These are phyloP conservation scores for Margaritifera margaritifera DNA, from an alignment of 2,888 invertebrate genomes.

Conservation along the genomic window DNA sequence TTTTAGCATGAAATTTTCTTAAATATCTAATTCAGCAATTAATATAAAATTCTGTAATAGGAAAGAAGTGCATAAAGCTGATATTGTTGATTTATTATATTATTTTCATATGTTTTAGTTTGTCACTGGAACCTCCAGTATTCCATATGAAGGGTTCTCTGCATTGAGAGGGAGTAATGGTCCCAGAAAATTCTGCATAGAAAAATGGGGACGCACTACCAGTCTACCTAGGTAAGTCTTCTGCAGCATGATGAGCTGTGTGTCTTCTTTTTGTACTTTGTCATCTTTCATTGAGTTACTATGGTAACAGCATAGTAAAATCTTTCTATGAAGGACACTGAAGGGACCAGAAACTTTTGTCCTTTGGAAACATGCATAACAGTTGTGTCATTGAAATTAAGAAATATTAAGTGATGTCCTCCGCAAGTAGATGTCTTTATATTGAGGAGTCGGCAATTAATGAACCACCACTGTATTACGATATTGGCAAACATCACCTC, in stretches of 20 bases:
- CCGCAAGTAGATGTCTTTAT: no score
- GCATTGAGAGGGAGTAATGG: conserved; percentile 96
- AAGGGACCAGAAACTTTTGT: no score
- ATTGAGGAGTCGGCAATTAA: no score
- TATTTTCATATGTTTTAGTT: conserved; percentile 76
- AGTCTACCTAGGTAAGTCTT: conserved; percentile 85
- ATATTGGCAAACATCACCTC: no score
- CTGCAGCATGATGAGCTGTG: no score
- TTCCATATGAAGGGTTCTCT: conserved; percentile 97
- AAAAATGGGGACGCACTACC: conserved; percentile 96
- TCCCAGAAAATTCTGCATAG: conserved; percentile 95
- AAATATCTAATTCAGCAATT: not conserved
- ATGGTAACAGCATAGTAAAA: no score
- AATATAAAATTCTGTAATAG: not conserved
- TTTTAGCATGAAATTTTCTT: not conserved
- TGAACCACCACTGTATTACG: no score
- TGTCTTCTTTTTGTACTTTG: no score
- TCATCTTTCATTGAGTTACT: no score
- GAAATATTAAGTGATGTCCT: not conserved
- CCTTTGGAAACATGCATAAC: not conserved
- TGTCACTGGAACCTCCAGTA: conserved; percentile 97
- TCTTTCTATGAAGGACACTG: no score
- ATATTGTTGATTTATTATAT: not conserved
- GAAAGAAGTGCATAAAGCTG: not conserved
- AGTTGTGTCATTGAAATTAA: not conserved